Evolutionary conservation across 2,113 vertebrate genomes (phyloP).

Genomic region (Takifugu bimaculatus): DNA sequence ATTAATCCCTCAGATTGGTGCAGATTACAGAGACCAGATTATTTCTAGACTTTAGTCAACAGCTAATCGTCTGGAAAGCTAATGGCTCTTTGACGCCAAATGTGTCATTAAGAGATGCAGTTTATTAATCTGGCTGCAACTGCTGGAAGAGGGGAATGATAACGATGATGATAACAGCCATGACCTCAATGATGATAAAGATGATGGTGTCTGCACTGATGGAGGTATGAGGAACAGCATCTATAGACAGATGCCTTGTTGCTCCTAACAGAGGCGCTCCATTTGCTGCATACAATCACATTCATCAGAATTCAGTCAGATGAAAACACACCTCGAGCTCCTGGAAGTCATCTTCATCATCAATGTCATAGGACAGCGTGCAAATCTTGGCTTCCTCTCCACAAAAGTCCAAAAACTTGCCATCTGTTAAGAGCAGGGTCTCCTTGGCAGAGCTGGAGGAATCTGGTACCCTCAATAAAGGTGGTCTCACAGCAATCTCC

Average conservation of each 20-base stretch:
- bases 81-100: constrained; percentile 36
- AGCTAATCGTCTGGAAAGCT: constrained; percentile 37
- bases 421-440: constrained; percentile 77
- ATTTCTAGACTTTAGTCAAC: constrained; percentile 14
- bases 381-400: constrained; percentile 85
- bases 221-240: background rate
- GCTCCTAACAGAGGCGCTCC: background rate
- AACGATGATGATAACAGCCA: background rate
- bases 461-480: constrained; percentile 84
- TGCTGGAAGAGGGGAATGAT: background rate
- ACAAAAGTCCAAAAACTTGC: constrained; percentile 76
- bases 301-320: constrained; percentile 8
- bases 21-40: constrained; percentile 20
- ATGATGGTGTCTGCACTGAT: background rate
- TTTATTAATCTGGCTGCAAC: constrained; percentile 9
- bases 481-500: constrained; percentile 90
- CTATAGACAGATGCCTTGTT: background rate
- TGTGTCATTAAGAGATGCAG: background rate
- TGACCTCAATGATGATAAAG: background rate
- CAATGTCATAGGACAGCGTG: constrained; percentile 87
- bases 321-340: constrained; percentile 86
- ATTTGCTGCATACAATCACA: background rate
- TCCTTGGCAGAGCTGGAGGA: constrained; percentile 76
- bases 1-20: background rate
- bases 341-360: constrained; percentile 89